phyloP scores from a whole-genome alignment of 2,797 vertebrate genomes.

The Echeneis naucrates region DNA sequence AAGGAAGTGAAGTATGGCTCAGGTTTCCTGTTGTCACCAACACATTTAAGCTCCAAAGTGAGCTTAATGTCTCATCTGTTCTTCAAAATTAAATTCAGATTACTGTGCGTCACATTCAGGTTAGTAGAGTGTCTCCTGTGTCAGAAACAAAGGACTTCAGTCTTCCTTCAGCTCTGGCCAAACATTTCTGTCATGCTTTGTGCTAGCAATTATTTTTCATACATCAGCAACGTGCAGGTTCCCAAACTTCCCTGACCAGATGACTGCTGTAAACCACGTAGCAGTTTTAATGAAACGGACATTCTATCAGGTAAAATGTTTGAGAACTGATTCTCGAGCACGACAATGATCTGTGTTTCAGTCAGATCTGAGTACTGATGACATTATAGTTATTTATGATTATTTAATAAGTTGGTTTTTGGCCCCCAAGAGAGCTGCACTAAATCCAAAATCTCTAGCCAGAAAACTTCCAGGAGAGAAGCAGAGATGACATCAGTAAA shows the following conservation, averaged over 20 bases:
- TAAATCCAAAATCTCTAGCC: neutral
- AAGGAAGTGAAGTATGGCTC: constrained; percentile 34
- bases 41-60: constrained; percentile 17
- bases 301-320: no score
- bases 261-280: constrained; percentile 11
- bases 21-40: constrained; percentile 48
- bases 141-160: constrained; percentile 10
- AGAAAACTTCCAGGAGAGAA: neutral
- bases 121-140: no score
- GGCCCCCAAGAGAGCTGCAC: neutral
- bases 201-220: constrained; percentile 21
- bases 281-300: neutral
- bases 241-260: neutral
- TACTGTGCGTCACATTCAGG: neutral
- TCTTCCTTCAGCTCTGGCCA: neutral
- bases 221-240: constrained; percentile 16
- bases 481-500: constrained; percentile 15
- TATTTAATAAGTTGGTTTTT: neutral
- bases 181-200: neutral
- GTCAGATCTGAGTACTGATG: neutral
- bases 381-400: neutral
- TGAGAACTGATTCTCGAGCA: no score
- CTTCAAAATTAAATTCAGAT: neutral
- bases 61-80: neutral
- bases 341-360: no score